Conservation (phyloP, 2,888 invertebrate genomes). For the Lasius fuliginosus region DNA sequence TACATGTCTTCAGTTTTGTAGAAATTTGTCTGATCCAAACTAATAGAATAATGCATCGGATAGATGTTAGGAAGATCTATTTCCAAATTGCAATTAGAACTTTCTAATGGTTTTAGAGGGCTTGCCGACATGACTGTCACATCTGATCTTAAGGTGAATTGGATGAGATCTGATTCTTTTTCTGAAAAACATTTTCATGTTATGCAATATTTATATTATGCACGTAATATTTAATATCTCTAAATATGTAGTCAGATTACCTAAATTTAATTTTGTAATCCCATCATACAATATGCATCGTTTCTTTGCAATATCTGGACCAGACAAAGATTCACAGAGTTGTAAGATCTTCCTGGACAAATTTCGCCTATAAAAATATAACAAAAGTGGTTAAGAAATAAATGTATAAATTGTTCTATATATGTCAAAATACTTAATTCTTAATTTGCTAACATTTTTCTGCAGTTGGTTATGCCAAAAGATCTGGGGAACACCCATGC, state of each 20-base stretch:
- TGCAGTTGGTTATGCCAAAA: slow-evolving; percentile 91
- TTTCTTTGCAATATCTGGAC: slow-evolving; percentile 85
- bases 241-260: slow-evolving; percentile 68
- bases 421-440: slow-evolving; percentile 22
- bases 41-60: slow-evolving; percentile 92
- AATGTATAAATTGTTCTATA: slow-evolving; percentile 17
- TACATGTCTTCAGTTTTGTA: slow-evolving; percentile 89
- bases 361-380: slow-evolving; percentile 88
- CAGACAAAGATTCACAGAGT: slow-evolving; percentile 90
- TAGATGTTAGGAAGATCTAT: slow-evolving; percentile 90
- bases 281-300: slow-evolving; percentile 89
- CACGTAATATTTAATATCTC: background rate
- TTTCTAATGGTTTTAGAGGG: slow-evolving; percentile 88
- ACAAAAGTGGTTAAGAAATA: slow-evolving; percentile 13
- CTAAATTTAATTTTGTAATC: slow-evolving; percentile 86
- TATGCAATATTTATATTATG: slow-evolving; percentile 24
- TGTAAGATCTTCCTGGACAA: slow-evolving; percentile 90
- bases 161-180: slow-evolving; percentile 89
- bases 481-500: slow-evolving; percentile 91
- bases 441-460: slow-evolving; percentile 89
- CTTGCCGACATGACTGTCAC: slow-evolving; percentile 89
- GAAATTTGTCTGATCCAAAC: slow-evolving; percentile 89
- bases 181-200: slow-evolving; percentile 78
- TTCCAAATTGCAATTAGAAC: slow-evolving; percentile 85
- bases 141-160: slow-evolving; percentile 90